These are phyloP conservation scores for Drosophila monieri DNA, from an alignment of 2,888 invertebrate species.

Conservation along the genomic window DNA sequence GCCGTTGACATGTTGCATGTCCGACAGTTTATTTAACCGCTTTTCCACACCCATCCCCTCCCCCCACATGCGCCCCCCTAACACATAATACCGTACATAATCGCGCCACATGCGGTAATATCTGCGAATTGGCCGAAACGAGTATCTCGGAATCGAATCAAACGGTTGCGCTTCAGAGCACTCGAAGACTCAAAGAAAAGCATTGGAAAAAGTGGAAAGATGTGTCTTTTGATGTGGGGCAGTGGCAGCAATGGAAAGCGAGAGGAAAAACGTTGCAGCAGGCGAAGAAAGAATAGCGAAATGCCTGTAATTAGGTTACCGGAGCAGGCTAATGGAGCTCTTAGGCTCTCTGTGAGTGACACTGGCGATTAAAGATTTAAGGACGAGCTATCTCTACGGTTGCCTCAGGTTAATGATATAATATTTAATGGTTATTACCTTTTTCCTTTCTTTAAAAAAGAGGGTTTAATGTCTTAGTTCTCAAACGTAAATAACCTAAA, in stretches of 20 bases:
- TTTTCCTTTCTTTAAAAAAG: background rate
- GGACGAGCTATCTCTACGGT: slow-evolving; percentile 6
- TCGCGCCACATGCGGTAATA: slow-evolving; percentile 65
- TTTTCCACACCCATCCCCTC: slow-evolving; percentile 20
- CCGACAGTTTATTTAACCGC: slow-evolving; percentile 31
- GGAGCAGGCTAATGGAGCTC: slow-evolving; percentile 4
- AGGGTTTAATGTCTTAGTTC: too few species aligned
- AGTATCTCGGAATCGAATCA: slow-evolving; percentile 67
- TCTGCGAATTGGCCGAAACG: slow-evolving; percentile 34
- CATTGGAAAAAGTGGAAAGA: slow-evolving; percentile 25
- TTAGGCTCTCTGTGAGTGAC: slow-evolving; percentile 37
- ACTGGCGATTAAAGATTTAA: slow-evolving; percentile 29
- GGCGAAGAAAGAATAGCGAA: slow-evolving; percentile 6
- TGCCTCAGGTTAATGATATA: slow-evolving; percentile 4
- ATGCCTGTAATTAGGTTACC: slow-evolving; percentile 41
- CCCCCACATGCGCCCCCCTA: slow-evolving; percentile 21
- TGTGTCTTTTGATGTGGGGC: slow-evolving; percentile 17
- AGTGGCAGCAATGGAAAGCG: slow-evolving; percentile 44
- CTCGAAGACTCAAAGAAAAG: slow-evolving; percentile 14
- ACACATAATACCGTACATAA: slow-evolving; percentile 59
- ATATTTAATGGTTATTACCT: background rate
- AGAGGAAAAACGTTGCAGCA: slow-evolving; percentile 48
- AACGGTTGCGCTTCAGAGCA: slow-evolving; percentile 55
- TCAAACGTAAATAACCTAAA: background rate
- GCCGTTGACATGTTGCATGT: slow-evolving; percentile 70